A percentile compares a stretch with the other conserved stretches of the same genome.
Conservation (phyloP, 2,888 invertebrate species). For the Sminthurinus aureus region DNA sequence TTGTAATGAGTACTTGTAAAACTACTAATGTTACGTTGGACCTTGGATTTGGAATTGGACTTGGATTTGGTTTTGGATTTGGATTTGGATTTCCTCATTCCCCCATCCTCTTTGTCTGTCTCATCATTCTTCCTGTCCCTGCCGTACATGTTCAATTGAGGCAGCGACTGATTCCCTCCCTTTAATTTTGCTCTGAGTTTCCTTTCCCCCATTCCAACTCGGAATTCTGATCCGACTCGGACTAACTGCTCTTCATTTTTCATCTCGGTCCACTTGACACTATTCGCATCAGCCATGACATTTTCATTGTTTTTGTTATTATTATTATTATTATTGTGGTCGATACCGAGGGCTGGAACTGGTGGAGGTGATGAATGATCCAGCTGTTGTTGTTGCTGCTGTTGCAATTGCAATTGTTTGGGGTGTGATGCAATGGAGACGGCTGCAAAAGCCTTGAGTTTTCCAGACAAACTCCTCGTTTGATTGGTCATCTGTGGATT, state of each 20-base stretch:
- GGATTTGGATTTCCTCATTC: too few species aligned
- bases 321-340: background rate
- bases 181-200: background rate
- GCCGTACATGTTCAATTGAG: background rate
- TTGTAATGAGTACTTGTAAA: conserved; percentile 4
- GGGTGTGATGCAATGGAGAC: conserved; percentile 23
- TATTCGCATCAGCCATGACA: background rate
- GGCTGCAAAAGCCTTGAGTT: conserved; percentile 39
- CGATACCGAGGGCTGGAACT: too few species aligned
- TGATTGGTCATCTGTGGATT: conserved; percentile 39
- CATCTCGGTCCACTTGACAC: background rate
- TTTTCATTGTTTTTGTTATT: background rate
- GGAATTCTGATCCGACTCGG: too few species aligned
- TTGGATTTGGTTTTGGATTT: background rate
- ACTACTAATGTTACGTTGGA: conserved; percentile 6
- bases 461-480: background rate
- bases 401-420: conserved; percentile 6
- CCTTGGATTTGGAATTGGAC: too few species aligned
- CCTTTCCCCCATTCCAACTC: background rate
- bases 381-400: background rate
- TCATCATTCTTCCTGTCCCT: background rate
- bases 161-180: background rate
- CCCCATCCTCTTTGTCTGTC: background rate
- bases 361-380: background rate
- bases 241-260: too few species aligned